Percentiles rank a stretch among this genome's conserved stretches.
Conservation (phyloP, 2,888 invertebrate species). For the Eulithis testata region DNA sequence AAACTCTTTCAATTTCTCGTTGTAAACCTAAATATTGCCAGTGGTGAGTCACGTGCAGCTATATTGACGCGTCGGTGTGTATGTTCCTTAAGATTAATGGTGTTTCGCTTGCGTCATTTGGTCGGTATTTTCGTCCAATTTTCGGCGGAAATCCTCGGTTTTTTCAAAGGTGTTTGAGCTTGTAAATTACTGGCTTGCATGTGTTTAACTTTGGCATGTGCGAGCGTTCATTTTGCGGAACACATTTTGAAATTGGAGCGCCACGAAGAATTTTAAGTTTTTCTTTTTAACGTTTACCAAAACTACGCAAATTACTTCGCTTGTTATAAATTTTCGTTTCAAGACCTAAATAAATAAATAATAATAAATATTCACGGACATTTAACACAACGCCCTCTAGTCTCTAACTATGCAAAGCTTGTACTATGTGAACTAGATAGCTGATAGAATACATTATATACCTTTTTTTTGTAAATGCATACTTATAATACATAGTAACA, state of each 20-base stretch:
- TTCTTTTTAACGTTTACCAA: neutral
- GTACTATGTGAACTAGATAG: too few relatives aligned
- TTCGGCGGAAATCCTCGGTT: constrained; percentile 31
- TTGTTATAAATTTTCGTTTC: neutral
- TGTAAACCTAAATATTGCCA: constrained; percentile 28
- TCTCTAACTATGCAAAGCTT: too few relatives aligned
- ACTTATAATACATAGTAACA: too few relatives aligned
- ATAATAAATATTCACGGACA: too few relatives aligned
- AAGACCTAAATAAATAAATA: too few relatives aligned
- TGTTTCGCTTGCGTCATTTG: constrained; percentile 44
- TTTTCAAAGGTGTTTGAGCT: constrained; percentile 32
- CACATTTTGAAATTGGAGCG: constrained; percentile 5
- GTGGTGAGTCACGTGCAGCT: constrained; percentile 41
- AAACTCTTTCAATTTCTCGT: constrained; percentile 30
- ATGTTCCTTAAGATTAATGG: constrained; percentile 47
- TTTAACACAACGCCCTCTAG: too few relatives aligned
- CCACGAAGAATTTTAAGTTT: neutral
- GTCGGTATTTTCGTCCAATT: constrained; percentile 40
- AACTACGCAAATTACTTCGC: neutral
- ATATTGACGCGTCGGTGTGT: constrained; percentile 40
- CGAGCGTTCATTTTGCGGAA: constrained; percentile 11
- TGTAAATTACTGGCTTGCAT: constrained; percentile 28
- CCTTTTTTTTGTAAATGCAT: too few relatives aligned
- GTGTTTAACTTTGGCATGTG: constrained; percentile 21
- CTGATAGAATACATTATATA: too few relatives aligned